phyloP scores from a whole-genome alignment of 2,888 invertebrate species.

The Drosophila aldrichi region DNA sequence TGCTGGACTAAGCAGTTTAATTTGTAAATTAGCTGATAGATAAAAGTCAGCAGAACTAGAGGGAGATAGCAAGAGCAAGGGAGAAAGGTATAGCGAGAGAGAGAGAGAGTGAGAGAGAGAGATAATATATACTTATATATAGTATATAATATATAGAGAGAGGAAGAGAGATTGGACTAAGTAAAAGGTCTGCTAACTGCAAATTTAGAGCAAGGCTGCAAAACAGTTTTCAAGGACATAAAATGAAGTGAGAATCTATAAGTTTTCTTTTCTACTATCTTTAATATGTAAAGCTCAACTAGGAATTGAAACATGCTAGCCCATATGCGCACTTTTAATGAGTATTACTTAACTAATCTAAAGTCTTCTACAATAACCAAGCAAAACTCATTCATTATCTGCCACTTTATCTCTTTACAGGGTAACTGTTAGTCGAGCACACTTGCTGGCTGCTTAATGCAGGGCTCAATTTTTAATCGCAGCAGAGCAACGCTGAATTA shows the following conservation, averaged over 20 bases:
- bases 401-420: not conserved
- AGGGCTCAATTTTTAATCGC: constrained; percentile 7
- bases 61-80: too few relatives aligned
- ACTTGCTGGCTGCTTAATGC: not conserved
- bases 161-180: not conserved
- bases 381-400: too few relatives aligned
- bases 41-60: not conserved
- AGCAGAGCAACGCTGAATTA: constrained; percentile 8
- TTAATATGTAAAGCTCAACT: too few relatives aligned
- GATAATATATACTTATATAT: too few relatives aligned
- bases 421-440: not conserved
- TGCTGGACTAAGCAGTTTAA: constrained; percentile 42
- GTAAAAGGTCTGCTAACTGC: not conserved
- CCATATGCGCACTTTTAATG: too few relatives aligned
- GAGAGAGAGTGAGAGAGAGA: not conserved
- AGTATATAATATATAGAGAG: too few relatives aligned
- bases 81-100: not conserved
- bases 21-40: constrained; percentile 17
- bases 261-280: not conserved
- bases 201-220: not conserved
- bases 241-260: not conserved
- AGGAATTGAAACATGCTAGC: too few relatives aligned
- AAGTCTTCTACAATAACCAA: too few relatives aligned
- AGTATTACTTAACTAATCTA: too few relatives aligned
- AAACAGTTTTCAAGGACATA: not conserved